phyloP scores from a whole-genome alignment of 2,113 vertebrate species.

The Hemiprocne comata region DNA sequence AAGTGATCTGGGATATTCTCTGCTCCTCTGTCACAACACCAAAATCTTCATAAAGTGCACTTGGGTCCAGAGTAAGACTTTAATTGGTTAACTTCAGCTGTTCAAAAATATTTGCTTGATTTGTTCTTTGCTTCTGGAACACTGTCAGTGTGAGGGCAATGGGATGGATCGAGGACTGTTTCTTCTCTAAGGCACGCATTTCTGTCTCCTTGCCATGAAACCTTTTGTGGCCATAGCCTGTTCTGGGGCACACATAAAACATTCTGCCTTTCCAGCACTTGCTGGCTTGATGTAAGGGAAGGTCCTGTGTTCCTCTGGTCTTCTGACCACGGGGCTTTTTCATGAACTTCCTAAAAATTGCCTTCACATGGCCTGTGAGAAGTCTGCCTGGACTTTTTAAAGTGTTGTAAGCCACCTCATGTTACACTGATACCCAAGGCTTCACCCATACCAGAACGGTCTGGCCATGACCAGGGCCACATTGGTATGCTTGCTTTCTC shows the following conservation, averaged over 20 bases:
- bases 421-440: background rate
- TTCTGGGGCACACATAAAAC: background rate
- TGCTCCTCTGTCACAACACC: background rate
- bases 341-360: background rate
- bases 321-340: background rate
- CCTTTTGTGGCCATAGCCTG: background rate
- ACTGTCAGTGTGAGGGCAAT: background rate
- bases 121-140: background rate
- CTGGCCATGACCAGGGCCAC: rapidly evolving
- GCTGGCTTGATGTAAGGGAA: background rate
- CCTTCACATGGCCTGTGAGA: background rate
- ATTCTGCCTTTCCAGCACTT: background rate
- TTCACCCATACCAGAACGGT: background rate
- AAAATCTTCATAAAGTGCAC: background rate
- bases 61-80: background rate
- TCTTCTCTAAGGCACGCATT: background rate
- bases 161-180: background rate
- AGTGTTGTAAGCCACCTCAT: background rate
- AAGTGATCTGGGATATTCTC: background rate
- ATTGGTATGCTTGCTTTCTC: background rate
- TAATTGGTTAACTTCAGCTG: background rate
- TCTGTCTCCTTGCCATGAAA: background rate
- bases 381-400: background rate
- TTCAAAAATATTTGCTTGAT: conserved; percentile 8
- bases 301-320: background rate